Evolutionary conservation across 2,888 invertebrate species (phyloP).

Genomic region (Podotricha telesiphe): DNA sequence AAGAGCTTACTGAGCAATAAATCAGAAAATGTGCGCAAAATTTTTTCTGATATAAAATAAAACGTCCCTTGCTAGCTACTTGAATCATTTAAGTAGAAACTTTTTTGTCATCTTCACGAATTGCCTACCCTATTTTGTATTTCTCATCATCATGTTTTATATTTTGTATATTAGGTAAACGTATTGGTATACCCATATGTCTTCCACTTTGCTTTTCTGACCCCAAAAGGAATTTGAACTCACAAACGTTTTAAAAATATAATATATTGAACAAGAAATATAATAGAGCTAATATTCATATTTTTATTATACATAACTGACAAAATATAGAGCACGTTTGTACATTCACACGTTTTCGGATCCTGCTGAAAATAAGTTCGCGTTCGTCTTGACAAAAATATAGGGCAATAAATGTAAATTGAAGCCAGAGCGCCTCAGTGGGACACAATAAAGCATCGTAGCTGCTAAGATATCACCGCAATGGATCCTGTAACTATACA

Average conservation of each 20-base stretch:
- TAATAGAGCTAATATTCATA: background rate
- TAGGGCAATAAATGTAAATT: constrained; percentile 15
- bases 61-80: background rate
- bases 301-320: background rate
- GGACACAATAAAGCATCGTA: constrained; percentile 35
- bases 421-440: constrained; percentile 22
- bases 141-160: background rate
- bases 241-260: background rate
- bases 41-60: background rate
- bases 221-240: background rate
- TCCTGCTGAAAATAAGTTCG: background rate
- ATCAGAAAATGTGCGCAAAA: background rate
- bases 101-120: background rate
- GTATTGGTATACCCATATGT: background rate
- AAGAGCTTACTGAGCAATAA: constrained; percentile 16
- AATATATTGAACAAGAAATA: background rate
- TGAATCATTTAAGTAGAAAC: background rate
- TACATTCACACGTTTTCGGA: background rate
- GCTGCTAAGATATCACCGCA: constrained; percentile 43
- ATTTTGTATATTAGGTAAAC: too few relatives aligned
- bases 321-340: background rate
- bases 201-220: background rate
- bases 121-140: background rate
- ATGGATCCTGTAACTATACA: constrained; percentile 56
- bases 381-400: constrained; percentile 12